These are phyloP conservation scores for Lytechinus pictus DNA, from an alignment of 35 echinoderm and acorn worm genomes.

Conservation along the genomic window DNA sequence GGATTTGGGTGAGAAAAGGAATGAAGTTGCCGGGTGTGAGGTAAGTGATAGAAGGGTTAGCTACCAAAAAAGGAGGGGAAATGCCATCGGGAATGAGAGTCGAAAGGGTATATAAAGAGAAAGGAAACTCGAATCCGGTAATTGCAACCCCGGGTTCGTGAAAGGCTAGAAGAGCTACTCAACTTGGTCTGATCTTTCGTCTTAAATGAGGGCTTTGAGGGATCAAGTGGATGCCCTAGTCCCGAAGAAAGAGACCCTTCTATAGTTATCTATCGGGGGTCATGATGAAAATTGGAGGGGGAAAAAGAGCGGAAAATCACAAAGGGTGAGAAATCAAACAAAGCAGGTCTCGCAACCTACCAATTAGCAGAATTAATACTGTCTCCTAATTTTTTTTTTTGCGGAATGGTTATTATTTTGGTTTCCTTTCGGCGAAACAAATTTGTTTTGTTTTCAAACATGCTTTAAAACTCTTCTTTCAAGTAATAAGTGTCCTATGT, in stretches of 20 bases:
- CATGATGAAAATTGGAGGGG: not conserved
- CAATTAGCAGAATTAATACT: not conserved
- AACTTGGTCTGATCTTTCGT: slow-evolving; percentile 18
- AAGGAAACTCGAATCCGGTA: slow-evolving; percentile 4
- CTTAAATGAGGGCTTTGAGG: not conserved
- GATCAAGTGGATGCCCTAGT: not conserved
- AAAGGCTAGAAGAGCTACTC: slow-evolving; percentile 10
- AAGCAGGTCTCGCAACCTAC: not conserved
- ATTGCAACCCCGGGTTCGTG: slow-evolving; percentile 22
- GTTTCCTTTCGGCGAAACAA: not conserved
- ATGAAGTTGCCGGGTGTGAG: slow-evolving; percentile 10
- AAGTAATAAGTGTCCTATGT: no score
- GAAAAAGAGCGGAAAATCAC: not conserved
- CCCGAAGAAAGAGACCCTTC: not conserved
- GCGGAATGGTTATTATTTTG: not conserved
- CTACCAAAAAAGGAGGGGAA: slow-evolving; percentile 13
- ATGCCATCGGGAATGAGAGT: not conserved
- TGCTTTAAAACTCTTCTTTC: not conserved
- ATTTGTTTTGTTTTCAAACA: not conserved
- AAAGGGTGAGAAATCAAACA: not conserved
- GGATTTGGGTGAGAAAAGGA: slow-evolving; percentile 20
- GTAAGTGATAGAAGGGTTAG: not conserved
- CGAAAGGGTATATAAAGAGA: not conserved
- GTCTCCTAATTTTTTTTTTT: not conserved
- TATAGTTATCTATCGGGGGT: not conserved